Percentiles rank a stretch among this genome's conserved stretches.
Conservation (phyloP, 2,113 vertebrate genomes). For the Leptodactylus fuscus region DNA sequence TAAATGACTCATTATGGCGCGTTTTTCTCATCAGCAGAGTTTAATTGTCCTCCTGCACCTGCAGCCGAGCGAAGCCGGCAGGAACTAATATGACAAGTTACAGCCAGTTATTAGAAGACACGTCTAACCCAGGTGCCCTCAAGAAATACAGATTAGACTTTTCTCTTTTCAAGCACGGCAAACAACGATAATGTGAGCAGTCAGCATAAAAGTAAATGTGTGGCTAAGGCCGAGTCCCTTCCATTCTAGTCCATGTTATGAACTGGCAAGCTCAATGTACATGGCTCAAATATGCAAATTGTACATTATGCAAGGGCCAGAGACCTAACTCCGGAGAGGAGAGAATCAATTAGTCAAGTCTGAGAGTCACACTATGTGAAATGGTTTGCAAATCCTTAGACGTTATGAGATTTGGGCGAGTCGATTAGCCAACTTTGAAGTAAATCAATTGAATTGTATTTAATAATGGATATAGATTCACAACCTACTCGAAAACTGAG, state of each 20-base stretch:
- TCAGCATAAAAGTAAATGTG: background rate
- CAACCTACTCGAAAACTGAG: background rate
- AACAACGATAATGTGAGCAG: background rate
- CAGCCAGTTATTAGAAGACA: background rate
- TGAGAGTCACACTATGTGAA: background rate
- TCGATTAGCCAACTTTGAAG: background rate
- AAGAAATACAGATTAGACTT: background rate
- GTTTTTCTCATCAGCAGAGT: slow-evolving; percentile 17
- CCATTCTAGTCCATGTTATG: background rate
- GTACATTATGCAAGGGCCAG: background rate
- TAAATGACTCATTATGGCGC: slow-evolving; percentile 37
- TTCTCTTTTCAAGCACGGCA: too few relatives aligned
- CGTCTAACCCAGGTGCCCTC: background rate
- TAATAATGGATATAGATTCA: background rate
- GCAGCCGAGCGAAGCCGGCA: background rate
- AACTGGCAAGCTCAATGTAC: background rate
- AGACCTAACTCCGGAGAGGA: background rate
- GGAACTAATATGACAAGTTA: background rate
- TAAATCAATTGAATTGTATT: background rate
- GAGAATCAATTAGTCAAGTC: background rate
- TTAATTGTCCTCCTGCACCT: slow-evolving; percentile 39
- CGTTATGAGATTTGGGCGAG: background rate
- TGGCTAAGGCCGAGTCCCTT: background rate
- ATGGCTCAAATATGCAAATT: background rate
- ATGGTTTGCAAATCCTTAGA: background rate